Percentiles rank a stretch among this genome's conserved stretches.
phyloP scores from a whole-genome alignment of 2,797 vertebrate genomes.

The Caiman crocodilus region DNA sequence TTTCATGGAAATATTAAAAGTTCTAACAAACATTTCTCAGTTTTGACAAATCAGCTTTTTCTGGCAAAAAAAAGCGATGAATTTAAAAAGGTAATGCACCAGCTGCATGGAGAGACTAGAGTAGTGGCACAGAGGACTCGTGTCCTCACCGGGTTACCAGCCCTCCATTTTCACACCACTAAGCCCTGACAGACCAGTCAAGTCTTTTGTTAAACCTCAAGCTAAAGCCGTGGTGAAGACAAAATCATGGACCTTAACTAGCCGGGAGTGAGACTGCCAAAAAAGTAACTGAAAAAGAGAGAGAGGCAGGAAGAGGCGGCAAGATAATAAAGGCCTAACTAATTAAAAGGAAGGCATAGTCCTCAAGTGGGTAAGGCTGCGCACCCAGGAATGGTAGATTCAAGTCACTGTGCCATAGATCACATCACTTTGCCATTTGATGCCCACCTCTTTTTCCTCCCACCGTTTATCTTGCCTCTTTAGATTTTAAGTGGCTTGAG shows the following conservation, averaged over 20 bases:
- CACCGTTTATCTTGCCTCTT: not conserved
- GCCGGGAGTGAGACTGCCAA: not conserved
- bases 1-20: no score
- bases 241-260: not conserved
- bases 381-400: not conserved
- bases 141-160: not conserved
- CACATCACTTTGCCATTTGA: not conserved
- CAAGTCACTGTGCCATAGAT: not conserved
- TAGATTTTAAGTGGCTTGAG: no score
- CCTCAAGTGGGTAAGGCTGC: not conserved
- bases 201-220: not conserved
- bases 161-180: not conserved
- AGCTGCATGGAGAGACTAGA: not conserved
- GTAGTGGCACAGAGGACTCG: not conserved
- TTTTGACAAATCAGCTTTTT: no score
- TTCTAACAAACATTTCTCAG: no score
- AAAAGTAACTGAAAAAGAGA: not conserved
- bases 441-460: not conserved
- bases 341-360: not conserved
- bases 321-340: not conserved
- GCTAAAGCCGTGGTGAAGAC: not conserved
- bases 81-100: not conserved
- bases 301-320: not conserved
- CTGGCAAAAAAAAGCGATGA: no score
- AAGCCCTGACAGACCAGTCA: no score